Conservation (phyloP, 2,888 invertebrate species). For the Melanotus villosus region DNA sequence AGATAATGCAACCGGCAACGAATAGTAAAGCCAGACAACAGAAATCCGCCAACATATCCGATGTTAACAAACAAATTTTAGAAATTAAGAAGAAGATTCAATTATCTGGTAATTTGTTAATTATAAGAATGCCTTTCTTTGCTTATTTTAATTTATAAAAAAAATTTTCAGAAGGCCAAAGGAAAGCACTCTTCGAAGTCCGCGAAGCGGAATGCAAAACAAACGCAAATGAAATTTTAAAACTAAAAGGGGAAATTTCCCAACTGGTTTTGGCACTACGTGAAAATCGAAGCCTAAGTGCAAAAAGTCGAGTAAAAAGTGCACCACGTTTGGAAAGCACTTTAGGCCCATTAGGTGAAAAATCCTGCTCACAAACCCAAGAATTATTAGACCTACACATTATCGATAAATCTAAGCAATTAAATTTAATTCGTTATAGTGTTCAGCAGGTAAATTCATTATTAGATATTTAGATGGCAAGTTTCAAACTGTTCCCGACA, state of each 20-base stretch:
- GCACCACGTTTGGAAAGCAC: slow-evolving; percentile 58
- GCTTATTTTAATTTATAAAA: background rate
- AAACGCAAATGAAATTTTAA: slow-evolving; percentile 79
- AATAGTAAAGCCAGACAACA: slow-evolving; percentile 70
- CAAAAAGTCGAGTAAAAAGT: slow-evolving; percentile 62
- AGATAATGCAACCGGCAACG: slow-evolving; percentile 45
- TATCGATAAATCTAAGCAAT: slow-evolving; percentile 79
- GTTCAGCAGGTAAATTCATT: slow-evolving; percentile 70
- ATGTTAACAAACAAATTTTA: slow-evolving; percentile 83
- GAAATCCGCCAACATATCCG: slow-evolving; percentile 65
- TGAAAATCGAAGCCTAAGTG: slow-evolving; percentile 68
- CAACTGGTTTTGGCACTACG: slow-evolving; percentile 74
- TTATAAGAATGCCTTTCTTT: background rate
- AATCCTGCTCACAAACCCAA: slow-evolving; percentile 69
- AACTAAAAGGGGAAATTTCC: slow-evolving; percentile 82
- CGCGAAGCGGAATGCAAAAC: slow-evolving; percentile 82
- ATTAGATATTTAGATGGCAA: background rate
- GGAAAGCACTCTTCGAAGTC: slow-evolving; percentile 87
- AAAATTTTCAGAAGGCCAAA: slow-evolving; percentile 82
- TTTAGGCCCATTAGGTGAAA: slow-evolving; percentile 69
- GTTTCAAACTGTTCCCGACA: no score
- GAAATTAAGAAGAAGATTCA: slow-evolving; percentile 91
- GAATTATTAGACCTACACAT: slow-evolving; percentile 78
- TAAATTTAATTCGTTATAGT: slow-evolving; percentile 81
- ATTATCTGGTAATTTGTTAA: slow-evolving; percentile 76